Evolutionary conservation across 2,888 invertebrate genomes (phyloP), one percentile per base, ranked within the genome.

Genomic region (Harpagoxenus sublaevis): DNA sequence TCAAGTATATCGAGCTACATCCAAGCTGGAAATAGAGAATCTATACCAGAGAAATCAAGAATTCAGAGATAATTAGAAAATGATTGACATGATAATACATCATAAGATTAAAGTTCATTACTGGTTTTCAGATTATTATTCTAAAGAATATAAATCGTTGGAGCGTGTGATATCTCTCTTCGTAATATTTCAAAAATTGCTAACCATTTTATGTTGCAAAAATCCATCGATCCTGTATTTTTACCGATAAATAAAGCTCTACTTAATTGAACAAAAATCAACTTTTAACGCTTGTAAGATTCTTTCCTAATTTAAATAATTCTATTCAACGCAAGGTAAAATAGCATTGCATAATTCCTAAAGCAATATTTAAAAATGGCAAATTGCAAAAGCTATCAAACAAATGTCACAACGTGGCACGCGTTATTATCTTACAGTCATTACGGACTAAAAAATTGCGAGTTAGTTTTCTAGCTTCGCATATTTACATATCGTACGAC

Each of bases 1-100:
- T 42, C 53, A 57, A 70, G 35, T 79, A 10, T 60, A 60, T 62
- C 28, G 60, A 79, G 60, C 60, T 48, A 39, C 60, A 45, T 39
- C 23, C 23, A 70, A 71, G 48, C 48, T 71, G 31, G 18, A 79
- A 71, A 73, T 74, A 75, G 63, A 82, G 9, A 8, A 39, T n/a
- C 3, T 10, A 18, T 68, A 15, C 10, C 3, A 39, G 8, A 62
- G 1, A 60, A 60, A 55, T 0, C 28, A 18, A 12, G 10, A 68
- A 48, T 48, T 48, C 3, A 63, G 1, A 12, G 18, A 39, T 60
- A 51, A 51, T 51, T 48, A 23, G 23, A 39, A 70, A 60, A 12
- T 23, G 18, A 75, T 45, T 9, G 31, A 62, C 0, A 0, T 10
- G 31, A 15, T 23, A n/a, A 45, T 31, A 35, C 23, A 39, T 15